Percentiles rank a stretch among this genome's conserved stretches.
phyloP scores from a whole-genome alignment of 2,113 vertebrate species.

The Heptranchias perlo region DNA sequence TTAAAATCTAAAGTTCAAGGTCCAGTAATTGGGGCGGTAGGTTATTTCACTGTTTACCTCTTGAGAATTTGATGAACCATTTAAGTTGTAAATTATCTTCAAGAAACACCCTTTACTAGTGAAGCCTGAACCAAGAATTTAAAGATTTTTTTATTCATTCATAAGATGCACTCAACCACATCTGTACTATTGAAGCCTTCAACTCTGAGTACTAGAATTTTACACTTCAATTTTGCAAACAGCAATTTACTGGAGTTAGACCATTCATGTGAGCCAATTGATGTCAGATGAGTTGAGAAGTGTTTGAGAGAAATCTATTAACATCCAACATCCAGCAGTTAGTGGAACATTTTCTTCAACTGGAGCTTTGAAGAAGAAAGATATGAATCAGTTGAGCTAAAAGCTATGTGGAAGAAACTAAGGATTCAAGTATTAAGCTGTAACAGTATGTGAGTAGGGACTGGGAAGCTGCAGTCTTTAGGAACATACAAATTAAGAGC shows the following conservation, averaged over 20 bases:
- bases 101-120: not conserved
- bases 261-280: not conserved
- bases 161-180: not conserved
- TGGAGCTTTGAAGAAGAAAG: not conserved
- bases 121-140: not conserved
- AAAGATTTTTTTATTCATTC: not conserved
- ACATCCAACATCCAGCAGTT: not conserved
- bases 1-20: not conserved
- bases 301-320: not conserved
- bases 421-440: not conserved
- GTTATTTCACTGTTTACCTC: not conserved
- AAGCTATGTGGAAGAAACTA: not conserved
- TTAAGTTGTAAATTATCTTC: not conserved
- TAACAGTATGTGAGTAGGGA: not conserved
- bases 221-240: not conserved
- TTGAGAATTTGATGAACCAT: not conserved
- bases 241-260: not conserved
- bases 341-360: not conserved
- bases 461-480: not conserved
- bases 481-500: too few relatives aligned
- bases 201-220: not conserved
- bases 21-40: not conserved
- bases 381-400: not conserved
- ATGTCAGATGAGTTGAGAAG: not conserved
- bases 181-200: not conserved